Evolutionary conservation across 2,888 invertebrate genomes (phyloP), one percentile per base, ranked within the genome.

Genomic region (Entomobrya proxima): DNA sequence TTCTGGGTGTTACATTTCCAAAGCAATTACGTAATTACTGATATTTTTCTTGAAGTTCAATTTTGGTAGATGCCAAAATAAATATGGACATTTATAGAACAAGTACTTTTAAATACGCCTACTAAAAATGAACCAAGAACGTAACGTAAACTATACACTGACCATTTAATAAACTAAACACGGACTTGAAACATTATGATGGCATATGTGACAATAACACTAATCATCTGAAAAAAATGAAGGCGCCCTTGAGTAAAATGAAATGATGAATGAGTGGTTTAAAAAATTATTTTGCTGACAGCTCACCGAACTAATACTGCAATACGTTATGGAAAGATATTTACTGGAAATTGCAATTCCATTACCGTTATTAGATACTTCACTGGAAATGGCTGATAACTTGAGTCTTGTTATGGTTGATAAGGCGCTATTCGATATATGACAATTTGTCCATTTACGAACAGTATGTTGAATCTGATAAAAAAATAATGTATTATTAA

Each of bases 121-220:
- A n/a, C n/a, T n/a, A n/a, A n/a, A n/a, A n/a, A n/a, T n/a, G n/a
- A n/a, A n/a, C n/a, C n/a, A n/a, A n/a, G n/a, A n/a, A n/a, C n/a
- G n/a, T n/a, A n/a, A n/a, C n/a, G n/a, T n/a, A n/a, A n/a, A n/a
- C n/a, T n/a, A n/a, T n/a, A n/a, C n/a, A n/a, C n/a, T n/a, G n/a
- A n/a, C n/a, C n/a, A n/a, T n/a, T n/a, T n/a, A n/a, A n/a, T n/a
- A n/a, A n/a, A n/a, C n/a, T n/a, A n/a, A n/a, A n/a, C n/a, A n/a
- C n/a, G n/a, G n/a, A n/a, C n/a, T 1, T 52, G 27, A 13, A 74
- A 40, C 18, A 75, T 37, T 0, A 75, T 55, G 13, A 75, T 55
- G 9, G 37, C 75, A 24, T 75, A 75, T 0, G 75, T 75, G 4
- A 75, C 55, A 24, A 75, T 75, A 11, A 75, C 5, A 37, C 75